These are phyloP conservation scores for Portunus trituberculatus DNA, from an alignment of 1,140 invertebrate species.

Conservation along the genomic window DNA sequence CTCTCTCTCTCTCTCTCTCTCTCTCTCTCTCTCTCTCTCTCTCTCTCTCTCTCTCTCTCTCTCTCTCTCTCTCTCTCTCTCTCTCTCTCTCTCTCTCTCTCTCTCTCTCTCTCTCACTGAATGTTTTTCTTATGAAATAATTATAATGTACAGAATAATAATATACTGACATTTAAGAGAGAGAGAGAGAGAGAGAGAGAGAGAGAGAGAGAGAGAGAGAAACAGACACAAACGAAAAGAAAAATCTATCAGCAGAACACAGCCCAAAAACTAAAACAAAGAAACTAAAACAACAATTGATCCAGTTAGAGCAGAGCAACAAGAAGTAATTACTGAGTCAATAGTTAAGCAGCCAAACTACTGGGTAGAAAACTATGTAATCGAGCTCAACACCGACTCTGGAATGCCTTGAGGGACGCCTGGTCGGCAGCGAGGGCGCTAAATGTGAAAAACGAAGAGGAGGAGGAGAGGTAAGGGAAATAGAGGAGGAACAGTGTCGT, in stretches of 20 bases:
- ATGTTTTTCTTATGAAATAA: too few relatives aligned
- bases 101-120: not conserved
- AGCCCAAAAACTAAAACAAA: not conserved
- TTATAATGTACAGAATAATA: not conserved
- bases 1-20: constrained; percentile 31
- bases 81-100: not conserved
- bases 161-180: not conserved
- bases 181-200: not conserved
- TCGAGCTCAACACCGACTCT: not conserved
- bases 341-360: not conserved
- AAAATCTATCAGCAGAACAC: too few relatives aligned
- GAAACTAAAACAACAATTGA: not conserved
- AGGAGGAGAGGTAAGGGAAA: not conserved
- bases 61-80: not conserved
- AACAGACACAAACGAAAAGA: not conserved
- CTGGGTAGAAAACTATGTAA: not conserved
- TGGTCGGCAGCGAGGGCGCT: not conserved
- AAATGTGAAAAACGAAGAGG: not conserved
- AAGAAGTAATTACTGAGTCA: not conserved
- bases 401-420: not conserved
- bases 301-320: not conserved
- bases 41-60: not conserved
- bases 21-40: not conserved
- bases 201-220: not conserved
- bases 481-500: not conserved